Evolutionary conservation across 2,888 invertebrate species (phyloP), one percentile per base, ranked within the genome.

Genomic region (Emmelina monodactyla): DNA sequence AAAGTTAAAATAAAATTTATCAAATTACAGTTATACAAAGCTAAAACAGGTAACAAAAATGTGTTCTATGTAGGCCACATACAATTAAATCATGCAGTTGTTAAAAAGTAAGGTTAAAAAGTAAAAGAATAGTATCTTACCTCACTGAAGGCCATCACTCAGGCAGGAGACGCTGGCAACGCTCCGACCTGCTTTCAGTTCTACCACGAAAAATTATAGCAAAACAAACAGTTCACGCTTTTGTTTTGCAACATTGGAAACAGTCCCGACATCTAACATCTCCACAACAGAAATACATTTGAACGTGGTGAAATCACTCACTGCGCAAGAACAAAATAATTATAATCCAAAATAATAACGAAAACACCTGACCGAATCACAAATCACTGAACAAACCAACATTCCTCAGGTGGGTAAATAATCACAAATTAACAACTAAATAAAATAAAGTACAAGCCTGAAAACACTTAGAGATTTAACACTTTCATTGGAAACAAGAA

Each of bases 131-230:
- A n/a, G n/a, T n/a, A n/a, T n/a, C 84, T 83, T 70, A 88, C 88
- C 87, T 88, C 87, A 85, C 87, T 87, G 85, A 87, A 88, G 86
- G 88, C 87, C 88, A 88, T 88, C 65, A 81, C 82, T 85, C 83
- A 66, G 78, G 75, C 80, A 76, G 81, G 70, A 73, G 68, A 68
- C 79, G 70, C 70, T 75, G 69, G 73, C 71, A n/a, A n/a, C 73
- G 72, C 64, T 71, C 73, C 76, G 69, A 79, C 78, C 79, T 76
- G 71, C 60, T 65, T n/a, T n/a, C 58, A 65, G 63, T 68, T 29
- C 29, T 12, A 29, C 29, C 29, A 13, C 14, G 6, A 13, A 12
- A 29, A 29, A 29, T 65, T 64, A 66, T 55, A 71, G 71, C 76
- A 79, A 80, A 81, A 81, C 78, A 81, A 78, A 75, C 69, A 76